phyloP scores from a whole-genome alignment of 2,888 invertebrate species.

The Lycaena phlaeas region DNA sequence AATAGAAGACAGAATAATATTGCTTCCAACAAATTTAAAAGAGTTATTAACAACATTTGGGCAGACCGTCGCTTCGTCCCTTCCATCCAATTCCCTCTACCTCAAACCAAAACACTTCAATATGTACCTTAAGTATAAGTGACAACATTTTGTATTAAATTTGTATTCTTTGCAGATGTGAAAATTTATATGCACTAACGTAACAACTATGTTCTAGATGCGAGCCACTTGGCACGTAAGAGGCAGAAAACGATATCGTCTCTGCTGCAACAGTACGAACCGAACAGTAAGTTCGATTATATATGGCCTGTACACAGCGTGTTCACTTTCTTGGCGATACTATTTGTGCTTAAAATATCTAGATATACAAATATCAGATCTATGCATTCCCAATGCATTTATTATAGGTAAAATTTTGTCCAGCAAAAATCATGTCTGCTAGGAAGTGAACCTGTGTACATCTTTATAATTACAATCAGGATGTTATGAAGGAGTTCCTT shows the following conservation, averaged over 20 bases:
- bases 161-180: too few species aligned
- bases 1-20: too few species aligned
- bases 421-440: neutral
- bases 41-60: too few species aligned
- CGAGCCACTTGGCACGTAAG: slow-evolving; percentile 29
- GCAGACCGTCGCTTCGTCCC: too few species aligned
- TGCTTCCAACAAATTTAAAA: too few species aligned
- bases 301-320: slow-evolving; percentile 14
- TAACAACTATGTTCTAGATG: slow-evolving; percentile 20
- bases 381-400: slow-evolving; percentile 6
- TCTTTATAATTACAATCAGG: neutral
- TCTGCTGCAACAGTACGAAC: slow-evolving; percentile 33
- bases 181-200: slow-evolving; percentile 7
- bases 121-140: too few species aligned
- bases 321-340: neutral
- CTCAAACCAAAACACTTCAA: too few species aligned
- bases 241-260: slow-evolving; percentile 35
- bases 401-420: neutral
- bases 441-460: neutral
- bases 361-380: neutral
- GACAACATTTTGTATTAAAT: too few species aligned
- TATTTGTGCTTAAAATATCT: neutral
- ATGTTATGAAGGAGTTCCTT: neutral
- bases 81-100: too few species aligned
- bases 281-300: slow-evolving; percentile 47